These are phyloP conservation scores for Drosophila kurseongensis DNA, from an alignment of 1,140 invertebrate genomes.

Conservation along the genomic window DNA sequence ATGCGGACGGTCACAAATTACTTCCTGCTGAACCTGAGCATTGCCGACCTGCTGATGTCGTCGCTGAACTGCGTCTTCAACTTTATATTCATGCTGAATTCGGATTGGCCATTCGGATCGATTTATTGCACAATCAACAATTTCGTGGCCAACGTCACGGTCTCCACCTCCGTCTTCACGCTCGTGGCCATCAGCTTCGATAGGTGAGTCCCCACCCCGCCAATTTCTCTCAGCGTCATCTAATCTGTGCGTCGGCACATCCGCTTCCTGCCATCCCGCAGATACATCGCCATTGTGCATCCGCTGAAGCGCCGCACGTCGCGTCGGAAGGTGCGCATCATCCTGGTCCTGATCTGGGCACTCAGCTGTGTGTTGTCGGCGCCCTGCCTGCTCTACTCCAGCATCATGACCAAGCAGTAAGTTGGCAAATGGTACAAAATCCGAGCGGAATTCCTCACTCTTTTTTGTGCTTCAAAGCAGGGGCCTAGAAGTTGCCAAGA, in stretches of 20 bases:
- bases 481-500: no score
- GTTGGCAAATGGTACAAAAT: conserved; percentile 47
- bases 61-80: conserved; percentile 97
- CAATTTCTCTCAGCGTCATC: conserved; percentile 7
- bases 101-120: conserved; percentile 94
- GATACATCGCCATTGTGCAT: conserved; percentile 96
- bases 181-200: conserved; percentile 93
- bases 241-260: conserved; percentile 39
- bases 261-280: conserved; percentile 85
- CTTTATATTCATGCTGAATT: conserved; percentile 94
- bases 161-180: conserved; percentile 95
- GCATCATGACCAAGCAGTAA: conserved; percentile 90
- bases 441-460: no score
- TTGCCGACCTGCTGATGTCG: conserved; percentile 96
- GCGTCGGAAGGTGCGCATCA: conserved; percentile 90
- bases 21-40: conserved; percentile 96
- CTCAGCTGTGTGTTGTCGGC: conserved; percentile 91
- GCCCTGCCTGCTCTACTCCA: conserved; percentile 93
- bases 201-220: conserved; percentile 86
- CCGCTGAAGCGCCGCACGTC: conserved; percentile 94
- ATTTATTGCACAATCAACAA: conserved; percentile 94
- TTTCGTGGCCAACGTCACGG: conserved; percentile 95
- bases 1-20: conserved; percentile 99
- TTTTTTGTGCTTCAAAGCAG: no score
- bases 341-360: conserved; percentile 93